Evolutionary conservation across 2,113 vertebrate species (phyloP).

Genomic region (Ptychochromis oligacanthus): DNA sequence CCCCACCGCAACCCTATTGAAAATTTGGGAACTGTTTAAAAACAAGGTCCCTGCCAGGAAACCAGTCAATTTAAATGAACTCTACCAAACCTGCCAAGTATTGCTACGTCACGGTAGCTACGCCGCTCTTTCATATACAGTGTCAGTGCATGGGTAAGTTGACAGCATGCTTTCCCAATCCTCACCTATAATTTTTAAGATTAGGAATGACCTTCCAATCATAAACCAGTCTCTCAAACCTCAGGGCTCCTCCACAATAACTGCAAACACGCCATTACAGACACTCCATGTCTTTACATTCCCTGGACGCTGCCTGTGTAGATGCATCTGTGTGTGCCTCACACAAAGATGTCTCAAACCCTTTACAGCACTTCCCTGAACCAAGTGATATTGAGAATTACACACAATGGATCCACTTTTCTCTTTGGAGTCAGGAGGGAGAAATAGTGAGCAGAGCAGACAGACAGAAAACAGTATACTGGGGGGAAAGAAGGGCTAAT

Average conservation of each 20-base stretch:
- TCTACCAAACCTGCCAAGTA: too few species aligned
- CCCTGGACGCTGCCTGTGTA: slow-evolving; percentile 10
- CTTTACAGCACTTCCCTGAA: slow-evolving; percentile 19
- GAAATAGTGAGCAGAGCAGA: slow-evolving; percentile 26
- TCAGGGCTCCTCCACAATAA: slow-evolving; percentile 21
- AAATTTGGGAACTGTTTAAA: too few species aligned
- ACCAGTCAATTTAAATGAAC: too few species aligned
- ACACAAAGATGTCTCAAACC: background rate
- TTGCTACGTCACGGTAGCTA: background rate
- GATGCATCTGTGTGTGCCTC: slow-evolving; percentile 5
- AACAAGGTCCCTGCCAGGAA: too few species aligned
- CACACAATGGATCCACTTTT: slow-evolving; percentile 46
- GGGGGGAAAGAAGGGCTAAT: slow-evolving; percentile 22
- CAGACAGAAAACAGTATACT: slow-evolving; percentile 41
- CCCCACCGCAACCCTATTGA: too few species aligned
- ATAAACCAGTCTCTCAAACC: slow-evolving; percentile 23
- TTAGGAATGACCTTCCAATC: slow-evolving; percentile 29
- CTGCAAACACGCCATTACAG: slow-evolving; percentile 17
- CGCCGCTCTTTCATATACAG: background rate
- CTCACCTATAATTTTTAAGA: slow-evolving; percentile 5
- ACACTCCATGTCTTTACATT: slow-evolving; percentile 9
- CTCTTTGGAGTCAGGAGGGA: slow-evolving; percentile 32
- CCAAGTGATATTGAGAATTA: slow-evolving; percentile 46
- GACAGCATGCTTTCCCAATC: background rate
- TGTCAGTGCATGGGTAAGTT: background rate